These are phyloP conservation scores for Silurus meridionalis DNA, from an alignment of 2,113 vertebrate genomes.

Conservation along the genomic window DNA sequence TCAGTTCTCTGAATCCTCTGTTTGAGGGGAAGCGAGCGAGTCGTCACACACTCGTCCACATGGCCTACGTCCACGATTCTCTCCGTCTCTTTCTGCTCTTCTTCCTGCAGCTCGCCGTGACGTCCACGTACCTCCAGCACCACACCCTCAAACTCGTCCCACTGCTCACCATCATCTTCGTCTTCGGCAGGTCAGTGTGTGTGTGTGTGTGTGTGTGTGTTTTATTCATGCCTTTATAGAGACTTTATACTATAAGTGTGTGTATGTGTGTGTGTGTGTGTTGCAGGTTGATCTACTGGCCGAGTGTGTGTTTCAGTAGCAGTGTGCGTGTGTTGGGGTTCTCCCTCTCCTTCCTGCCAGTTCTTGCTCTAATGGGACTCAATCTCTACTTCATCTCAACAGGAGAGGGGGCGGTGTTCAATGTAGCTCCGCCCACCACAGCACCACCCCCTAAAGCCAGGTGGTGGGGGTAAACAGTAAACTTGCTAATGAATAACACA, in stretches of 20 bases:
- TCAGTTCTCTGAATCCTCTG: conserved; percentile 51
- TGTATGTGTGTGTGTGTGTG: conserved; percentile 75
- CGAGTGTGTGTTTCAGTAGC: conserved; percentile 78
- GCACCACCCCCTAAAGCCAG: conserved; percentile 59
- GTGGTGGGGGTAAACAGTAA: conserved; percentile 69
- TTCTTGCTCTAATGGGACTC: conserved; percentile 80
- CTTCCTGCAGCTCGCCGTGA: conserved; percentile 86
- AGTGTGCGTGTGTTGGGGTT: conserved; percentile 82
- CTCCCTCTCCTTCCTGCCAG: conserved; percentile 83
- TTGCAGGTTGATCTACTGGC: conserved; percentile 89
- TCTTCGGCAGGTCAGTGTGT: conserved; percentile 79
- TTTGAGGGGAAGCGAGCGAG: conserved; percentile 65
- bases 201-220: conserved; percentile 10
- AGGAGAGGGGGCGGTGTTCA: conserved; percentile 72
- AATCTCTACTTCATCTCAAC: conserved; percentile 84
- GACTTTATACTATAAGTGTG: conserved; percentile 81
- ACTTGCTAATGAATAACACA: neutral
- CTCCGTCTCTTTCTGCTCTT: conserved; percentile 85
- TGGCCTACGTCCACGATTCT: conserved; percentile 79
- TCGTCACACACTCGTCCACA: conserved; percentile 74
- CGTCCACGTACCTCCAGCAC: conserved; percentile 84
- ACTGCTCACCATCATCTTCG: conserved; percentile 83
- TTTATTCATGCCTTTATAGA: conserved; percentile 59
- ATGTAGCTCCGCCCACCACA: conserved; percentile 53
- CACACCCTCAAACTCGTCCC: conserved; percentile 86